Evolutionary conservation across 2,113 vertebrate species (phyloP).

Genomic region (Lichenostomus cassidix): DNA sequence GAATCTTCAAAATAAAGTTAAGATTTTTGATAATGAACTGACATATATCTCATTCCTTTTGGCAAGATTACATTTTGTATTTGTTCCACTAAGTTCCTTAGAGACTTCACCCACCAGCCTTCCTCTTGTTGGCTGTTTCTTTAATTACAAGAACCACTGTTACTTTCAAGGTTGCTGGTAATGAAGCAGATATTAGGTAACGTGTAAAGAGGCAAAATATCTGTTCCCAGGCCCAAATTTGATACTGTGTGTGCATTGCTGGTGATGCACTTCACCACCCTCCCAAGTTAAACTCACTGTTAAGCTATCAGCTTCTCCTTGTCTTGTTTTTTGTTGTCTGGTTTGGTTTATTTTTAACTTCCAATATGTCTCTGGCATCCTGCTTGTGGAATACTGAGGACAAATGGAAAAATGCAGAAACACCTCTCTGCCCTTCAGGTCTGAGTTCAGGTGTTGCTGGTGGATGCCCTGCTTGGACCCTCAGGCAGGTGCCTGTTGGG

Average conservation of each 20-base stretch:
- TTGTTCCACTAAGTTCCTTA: background rate
- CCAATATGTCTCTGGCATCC: background rate
- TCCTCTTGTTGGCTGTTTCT: background rate
- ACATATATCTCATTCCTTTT: background rate
- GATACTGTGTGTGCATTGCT: background rate
- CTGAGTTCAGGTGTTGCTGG: background rate
- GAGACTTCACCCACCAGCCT: background rate
- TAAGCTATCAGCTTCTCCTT: background rate
- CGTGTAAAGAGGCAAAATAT: background rate
- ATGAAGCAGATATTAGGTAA: background rate
- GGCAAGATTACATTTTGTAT: background rate
- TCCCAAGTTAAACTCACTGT: background rate
- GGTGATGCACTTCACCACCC: background rate
- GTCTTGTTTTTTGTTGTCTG: background rate
- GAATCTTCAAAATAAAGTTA: background rate
- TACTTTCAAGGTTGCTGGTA: background rate
- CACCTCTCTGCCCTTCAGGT: background rate
- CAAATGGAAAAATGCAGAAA: background rate
- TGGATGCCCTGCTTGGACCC: background rate
- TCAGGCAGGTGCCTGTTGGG: background rate
- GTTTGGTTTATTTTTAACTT: background rate
- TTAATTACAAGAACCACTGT: background rate
- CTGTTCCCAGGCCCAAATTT: background rate
- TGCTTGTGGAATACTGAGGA: background rate
- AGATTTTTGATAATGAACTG: constrained; percentile 7